Evolutionary conservation across 2,113 vertebrate genomes (phyloP).

Genomic region (Emydocephalus ijimae): DNA sequence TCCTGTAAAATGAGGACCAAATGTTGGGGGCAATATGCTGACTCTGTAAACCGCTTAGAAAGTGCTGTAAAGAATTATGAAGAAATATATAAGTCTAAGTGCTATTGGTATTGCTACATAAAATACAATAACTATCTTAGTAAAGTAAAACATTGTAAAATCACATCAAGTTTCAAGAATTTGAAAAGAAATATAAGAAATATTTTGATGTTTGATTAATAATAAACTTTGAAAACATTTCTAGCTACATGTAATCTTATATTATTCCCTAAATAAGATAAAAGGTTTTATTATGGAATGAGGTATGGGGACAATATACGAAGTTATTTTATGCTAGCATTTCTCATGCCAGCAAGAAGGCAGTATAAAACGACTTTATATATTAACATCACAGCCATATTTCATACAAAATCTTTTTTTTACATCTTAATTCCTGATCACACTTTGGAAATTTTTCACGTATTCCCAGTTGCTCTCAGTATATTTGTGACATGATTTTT

Average conservation of each 20-base stretch:
- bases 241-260: neutral
- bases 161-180: neutral
- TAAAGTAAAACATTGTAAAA: neutral
- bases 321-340: neutral
- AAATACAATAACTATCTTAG: neutral
- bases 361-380: neutral
- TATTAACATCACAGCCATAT: neutral
- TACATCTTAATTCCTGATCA: neutral
- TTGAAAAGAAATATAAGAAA: neutral
- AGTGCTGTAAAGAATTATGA: neutral
- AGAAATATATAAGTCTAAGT: neutral
- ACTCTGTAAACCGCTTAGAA: neutral
- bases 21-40: neutral
- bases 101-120: neutral
- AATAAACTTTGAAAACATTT: neutral
- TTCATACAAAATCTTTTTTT: neutral
- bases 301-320: neutral
- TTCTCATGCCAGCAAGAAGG: neutral
- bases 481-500: neutral
- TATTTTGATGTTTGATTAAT: neutral
- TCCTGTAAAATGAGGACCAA: neutral
- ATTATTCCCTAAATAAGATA: neutral
- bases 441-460: neutral
- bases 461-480: neutral
- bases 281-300: neutral